phyloP scores from a whole-genome alignment of 2,113 vertebrate genomes.

The Arenaria interpres region DNA sequence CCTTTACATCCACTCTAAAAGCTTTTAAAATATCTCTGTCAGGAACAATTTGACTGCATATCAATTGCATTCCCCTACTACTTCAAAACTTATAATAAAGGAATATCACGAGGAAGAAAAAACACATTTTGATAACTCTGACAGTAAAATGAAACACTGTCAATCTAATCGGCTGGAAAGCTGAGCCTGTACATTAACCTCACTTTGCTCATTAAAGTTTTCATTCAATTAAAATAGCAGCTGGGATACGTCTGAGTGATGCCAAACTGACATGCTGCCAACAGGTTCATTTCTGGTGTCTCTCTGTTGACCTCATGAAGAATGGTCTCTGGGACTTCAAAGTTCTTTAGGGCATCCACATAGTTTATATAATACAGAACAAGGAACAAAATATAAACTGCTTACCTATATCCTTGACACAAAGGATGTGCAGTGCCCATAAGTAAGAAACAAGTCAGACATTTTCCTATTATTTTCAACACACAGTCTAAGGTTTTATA shows the following conservation, averaged over 20 bases:
- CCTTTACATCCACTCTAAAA: constrained; percentile 74
- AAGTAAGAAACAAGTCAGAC: background rate
- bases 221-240: constrained; percentile 18
- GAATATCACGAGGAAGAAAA: constrained; percentile 17
- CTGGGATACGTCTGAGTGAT: background rate
- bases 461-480: background rate
- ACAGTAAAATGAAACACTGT: constrained; percentile 46
- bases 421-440: background rate
- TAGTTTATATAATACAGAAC: background rate
- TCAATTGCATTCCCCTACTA: constrained; percentile 69
- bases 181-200: background rate
- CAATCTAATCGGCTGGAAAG: background rate
- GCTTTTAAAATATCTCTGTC: constrained; percentile 79
- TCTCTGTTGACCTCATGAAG: background rate
- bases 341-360: background rate
- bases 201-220: constrained; percentile 50
- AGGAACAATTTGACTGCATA: constrained; percentile 72
- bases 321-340: background rate
- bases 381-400: background rate
- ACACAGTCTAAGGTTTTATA: background rate
- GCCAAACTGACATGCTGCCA: background rate
- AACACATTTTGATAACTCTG: constrained; percentile 10
- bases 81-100: constrained; percentile 33
- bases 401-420: background rate
- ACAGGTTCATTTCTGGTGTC: background rate